Evolutionary conservation across 1,140 invertebrate species (phyloP), one percentile per base, ranked within the genome.

Genomic region (Aleiodes sp.): DNA sequence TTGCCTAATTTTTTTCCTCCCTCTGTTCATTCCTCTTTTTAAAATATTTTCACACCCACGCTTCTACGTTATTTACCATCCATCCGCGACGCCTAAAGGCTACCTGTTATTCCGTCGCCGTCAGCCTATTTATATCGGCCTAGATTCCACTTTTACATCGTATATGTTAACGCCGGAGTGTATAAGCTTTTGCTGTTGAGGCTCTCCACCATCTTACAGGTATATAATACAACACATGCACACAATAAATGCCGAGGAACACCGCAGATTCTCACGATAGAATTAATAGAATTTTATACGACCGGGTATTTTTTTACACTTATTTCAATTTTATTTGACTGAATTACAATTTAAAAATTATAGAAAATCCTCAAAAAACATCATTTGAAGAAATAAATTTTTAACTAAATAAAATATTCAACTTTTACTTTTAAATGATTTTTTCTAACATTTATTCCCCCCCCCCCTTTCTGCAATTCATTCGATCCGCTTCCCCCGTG

Each of bases 61-160:
- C 59, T 7, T 63, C 28, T 60, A 8, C 31, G 26, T 67, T 71
- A 63, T 68, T 71, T 67, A 59, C 57, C 35, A 33, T 68, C 31
- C 33, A 60, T 57, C 46, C 60, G 63, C 70, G 63, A 70, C 69
- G 65, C 69, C 65, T 56, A 71, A 83, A 82, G 79, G 81, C 80
- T 84, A 85, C 84, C 83, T 85, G 84, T 85, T 85, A 85, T 85
- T 80, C 79, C 79, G 73, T 79, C 75, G 72, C 79, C 80, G 76
- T 80, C 83, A 82, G 80, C 83, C 84, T 85, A 85, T 85, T 85
- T 85, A 84, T 85, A 85, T 84, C 80, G 84, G 82, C 84, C 84
- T 84, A 84, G 82, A 85, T 85, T 85, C 82, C 82, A 77, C 80
- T 81, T 84, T 85, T 82, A 82, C 78, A 81, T 76, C 76, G 76